Base-by-base conservation (phyloP, 1,140 invertebrate genomes). In the Conopomorpha cramerella region DNA sequence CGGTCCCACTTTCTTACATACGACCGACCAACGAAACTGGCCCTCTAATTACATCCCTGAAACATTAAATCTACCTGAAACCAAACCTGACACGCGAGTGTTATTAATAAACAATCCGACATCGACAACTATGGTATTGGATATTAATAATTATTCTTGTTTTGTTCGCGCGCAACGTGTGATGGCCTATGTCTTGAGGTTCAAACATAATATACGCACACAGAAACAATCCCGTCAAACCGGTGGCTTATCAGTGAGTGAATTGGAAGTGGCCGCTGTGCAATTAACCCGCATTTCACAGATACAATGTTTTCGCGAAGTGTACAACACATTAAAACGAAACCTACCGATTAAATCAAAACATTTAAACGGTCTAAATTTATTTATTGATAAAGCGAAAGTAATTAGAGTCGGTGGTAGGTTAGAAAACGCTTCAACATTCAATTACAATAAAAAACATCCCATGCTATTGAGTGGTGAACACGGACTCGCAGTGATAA, bases 371-470 rank as follows among this genome's bases (percentile, higher is more conserved):
- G 11, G 15, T 14, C 16, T 32, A 32, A 32, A 32, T 32, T 10
- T 32, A 3, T 32, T 32, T 32, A 8, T 32, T 7, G 16, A 15
- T 11, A 7, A 32, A 6, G 11, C 12, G 4, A 32, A 10, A 10
- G 7, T 32, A 16, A 32, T 70, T 10, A 39, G 59, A 15, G 59
- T 67, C 16, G 61, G 57, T 15, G 60, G 65, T n/a, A 30, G 58
- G 14, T 34, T 67, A 12, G 14, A 35, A 6, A 23, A 53, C 26
- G 34, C 58, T 3, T 34, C 58, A 3, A 16, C 35, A 1, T 42
- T 57, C 12, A 29, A 42, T 7, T 38, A 43, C 17, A 42, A 50
- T 2, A 39, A 34, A 29, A 62, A 57, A 33, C 60, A 64, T 55
- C 63, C 59, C 0, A 46, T 62, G 3, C 19, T 68, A 16, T 30